A percentile compares a stretch with the other conserved stretches of the same genome.
Evolutionary conservation across 2,113 vertebrate genomes (phyloP).

Genomic region (Lathamus discolor): DNA sequence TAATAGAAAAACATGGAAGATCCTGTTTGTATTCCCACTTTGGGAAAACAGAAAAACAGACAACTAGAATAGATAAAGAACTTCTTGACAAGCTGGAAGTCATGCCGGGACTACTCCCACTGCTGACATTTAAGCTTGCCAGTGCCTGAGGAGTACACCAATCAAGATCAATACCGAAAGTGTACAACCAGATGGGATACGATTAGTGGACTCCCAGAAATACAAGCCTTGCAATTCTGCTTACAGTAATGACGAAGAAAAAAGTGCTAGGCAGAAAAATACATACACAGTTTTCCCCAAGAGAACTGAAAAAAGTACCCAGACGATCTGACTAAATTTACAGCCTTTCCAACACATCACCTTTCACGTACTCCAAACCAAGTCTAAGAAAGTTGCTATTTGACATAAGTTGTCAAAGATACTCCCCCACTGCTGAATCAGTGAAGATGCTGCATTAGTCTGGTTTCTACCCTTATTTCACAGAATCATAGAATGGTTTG

Average conservation of each 20-base stretch:
- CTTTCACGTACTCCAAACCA: background rate
- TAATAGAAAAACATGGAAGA: background rate
- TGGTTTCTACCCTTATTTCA: background rate
- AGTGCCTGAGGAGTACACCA: slow-evolving; percentile 12
- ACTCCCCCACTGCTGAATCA: background rate
- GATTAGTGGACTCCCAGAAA: slow-evolving; percentile 16
- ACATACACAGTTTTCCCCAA: background rate
- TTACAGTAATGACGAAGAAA: background rate
- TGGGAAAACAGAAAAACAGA: background rate
- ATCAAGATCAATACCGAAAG: slow-evolving; percentile 13
- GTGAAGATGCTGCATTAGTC: background rate
- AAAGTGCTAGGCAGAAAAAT: background rate
- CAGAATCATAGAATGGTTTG: background rate
- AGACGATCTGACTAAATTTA: background rate
- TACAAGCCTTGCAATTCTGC: background rate
- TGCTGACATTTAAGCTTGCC: slow-evolving; percentile 62
- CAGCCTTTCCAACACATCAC: background rate
- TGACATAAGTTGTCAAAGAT: background rate
- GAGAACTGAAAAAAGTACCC: background rate
- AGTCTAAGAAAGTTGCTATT: background rate
- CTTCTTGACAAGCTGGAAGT: slow-evolving; percentile 14
- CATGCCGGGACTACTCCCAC: slow-evolving; percentile 40
- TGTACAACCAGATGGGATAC: slow-evolving; percentile 26
- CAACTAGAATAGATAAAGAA: background rate
- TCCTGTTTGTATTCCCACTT: background rate